Evolutionary conservation across 2,113 vertebrate species (phyloP).

Genomic region (Podilymbus podiceps): DNA sequence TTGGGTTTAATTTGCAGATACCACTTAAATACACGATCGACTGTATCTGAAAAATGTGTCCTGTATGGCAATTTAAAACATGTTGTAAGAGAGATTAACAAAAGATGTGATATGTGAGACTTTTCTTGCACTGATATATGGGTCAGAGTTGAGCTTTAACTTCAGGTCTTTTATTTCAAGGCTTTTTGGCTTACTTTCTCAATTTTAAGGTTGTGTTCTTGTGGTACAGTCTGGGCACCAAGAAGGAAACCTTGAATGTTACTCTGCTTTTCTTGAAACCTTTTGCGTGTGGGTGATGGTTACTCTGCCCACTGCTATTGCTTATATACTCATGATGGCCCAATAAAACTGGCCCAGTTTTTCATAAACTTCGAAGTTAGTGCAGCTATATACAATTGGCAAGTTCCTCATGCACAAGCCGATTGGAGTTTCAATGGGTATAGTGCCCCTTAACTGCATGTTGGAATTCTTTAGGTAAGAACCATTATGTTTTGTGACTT

Average conservation of each 20-base stretch:
- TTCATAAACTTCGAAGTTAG: neutral
- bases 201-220: neutral
- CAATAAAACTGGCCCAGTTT: neutral
- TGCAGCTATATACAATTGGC: neutral
- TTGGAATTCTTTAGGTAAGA: neutral
- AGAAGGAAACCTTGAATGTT: neutral
- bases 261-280: neutral
- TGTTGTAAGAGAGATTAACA: neutral
- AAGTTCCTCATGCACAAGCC: neutral
- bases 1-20: neutral
- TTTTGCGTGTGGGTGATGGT: rapidly evolving
- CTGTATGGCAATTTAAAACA: neutral
- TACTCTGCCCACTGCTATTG: neutral
- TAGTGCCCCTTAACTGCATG: neutral
- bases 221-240: neutral
- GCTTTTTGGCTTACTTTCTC: neutral
- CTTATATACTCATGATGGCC: neutral
- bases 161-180: neutral
- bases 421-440: neutral
- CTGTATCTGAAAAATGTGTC: neutral
- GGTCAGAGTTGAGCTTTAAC: neutral
- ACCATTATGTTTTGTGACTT: neutral
- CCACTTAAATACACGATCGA: neutral
- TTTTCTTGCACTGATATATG: neutral
- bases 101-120: neutral